A percentile compares a stretch with the other conserved stretches of the same genome.
Conservation (phyloP, 2,888 invertebrate genomes). For the Phlogophora meticulosa region DNA sequence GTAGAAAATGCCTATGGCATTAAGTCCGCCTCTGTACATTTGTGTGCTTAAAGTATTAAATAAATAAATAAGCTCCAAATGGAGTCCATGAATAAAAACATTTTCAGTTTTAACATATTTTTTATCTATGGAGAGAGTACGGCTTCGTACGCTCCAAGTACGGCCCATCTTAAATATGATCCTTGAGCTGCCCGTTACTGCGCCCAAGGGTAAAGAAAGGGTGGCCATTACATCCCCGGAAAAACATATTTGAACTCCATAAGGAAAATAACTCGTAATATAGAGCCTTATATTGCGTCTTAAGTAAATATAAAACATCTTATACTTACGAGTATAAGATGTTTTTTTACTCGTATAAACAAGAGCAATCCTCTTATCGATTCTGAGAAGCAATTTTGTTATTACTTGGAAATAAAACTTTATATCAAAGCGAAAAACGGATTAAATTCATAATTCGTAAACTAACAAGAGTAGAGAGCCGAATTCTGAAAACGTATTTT, state of each 20-base stretch:
- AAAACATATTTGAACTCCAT: slow-evolving; percentile 19
- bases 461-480: too few relatives aligned
- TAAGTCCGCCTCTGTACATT: too few relatives aligned
- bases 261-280: slow-evolving; percentile 35
- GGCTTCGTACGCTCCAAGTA: not conserved
- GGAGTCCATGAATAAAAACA: slow-evolving; percentile 4
- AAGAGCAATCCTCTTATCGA: not conserved
- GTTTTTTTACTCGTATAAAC: too few relatives aligned
- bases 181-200: slow-evolving; percentile 4
- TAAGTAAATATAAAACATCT: slow-evolving; percentile 4
- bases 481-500: too few relatives aligned
- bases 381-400: not conserved
- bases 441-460: too few relatives aligned
- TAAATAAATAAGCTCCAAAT: not conserved
- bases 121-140: not conserved
- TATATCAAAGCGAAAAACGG: too few relatives aligned
- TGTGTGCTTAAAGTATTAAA: too few relatives aligned
- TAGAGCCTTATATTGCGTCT: not conserved
- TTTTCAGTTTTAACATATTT: not conserved
- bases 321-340: too few relatives aligned
- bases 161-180: slow-evolving; percentile 34
- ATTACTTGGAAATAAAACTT: too few relatives aligned
- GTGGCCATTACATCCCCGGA: slow-evolving; percentile 24
- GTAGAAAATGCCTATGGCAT: too few relatives aligned
- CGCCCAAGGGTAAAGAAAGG: slow-evolving; percentile 44